These are phyloP conservation scores for Bujurquina vittata DNA, from an alignment of 2,113 vertebrate genomes.

Conservation along the genomic window DNA sequence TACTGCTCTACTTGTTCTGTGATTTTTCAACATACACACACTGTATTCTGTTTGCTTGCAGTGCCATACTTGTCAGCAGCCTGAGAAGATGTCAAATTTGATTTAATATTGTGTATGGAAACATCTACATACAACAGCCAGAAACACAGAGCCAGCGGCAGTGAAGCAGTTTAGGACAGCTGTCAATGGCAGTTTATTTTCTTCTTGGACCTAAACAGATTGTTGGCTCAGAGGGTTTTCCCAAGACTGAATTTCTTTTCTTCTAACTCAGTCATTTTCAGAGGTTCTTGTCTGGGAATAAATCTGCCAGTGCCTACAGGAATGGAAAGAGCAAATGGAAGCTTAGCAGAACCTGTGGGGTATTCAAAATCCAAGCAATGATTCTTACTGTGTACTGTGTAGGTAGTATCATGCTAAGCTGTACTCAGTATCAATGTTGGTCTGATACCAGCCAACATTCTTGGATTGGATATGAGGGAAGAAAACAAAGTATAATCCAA, in stretches of 20 bases:
- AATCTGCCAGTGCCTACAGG: constrained; percentile 49
- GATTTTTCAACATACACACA: not conserved
- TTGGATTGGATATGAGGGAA: not conserved
- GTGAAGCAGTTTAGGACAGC: constrained; percentile 39
- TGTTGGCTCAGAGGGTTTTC: constrained; percentile 49
- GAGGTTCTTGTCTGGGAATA: constrained; percentile 38
- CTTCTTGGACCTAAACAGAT: constrained; percentile 54
- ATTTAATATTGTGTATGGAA: constrained; percentile 33
- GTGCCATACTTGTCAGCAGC: constrained; percentile 10
- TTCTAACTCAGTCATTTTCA: constrained; percentile 31
- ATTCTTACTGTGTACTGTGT: not conserved
- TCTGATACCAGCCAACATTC: not conserved
- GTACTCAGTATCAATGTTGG: not conserved
- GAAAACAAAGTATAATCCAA: not conserved
- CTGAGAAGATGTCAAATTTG: constrained; percentile 27
- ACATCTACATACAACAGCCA: constrained; percentile 16
- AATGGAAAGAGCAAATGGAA: constrained; percentile 24
- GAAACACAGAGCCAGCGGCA: constrained; percentile 25
- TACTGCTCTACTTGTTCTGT: not conserved
- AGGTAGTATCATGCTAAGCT: constrained; percentile 16
- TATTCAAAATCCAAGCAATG: not conserved
- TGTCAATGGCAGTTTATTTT: constrained; percentile 34
- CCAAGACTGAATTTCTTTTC: constrained; percentile 48
- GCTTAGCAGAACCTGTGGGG: not conserved
- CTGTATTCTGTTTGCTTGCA: not conserved